These are phyloP conservation scores for Sprattus sprattus DNA, from an alignment of 2,113 vertebrate species.

Conservation along the genomic window DNA sequence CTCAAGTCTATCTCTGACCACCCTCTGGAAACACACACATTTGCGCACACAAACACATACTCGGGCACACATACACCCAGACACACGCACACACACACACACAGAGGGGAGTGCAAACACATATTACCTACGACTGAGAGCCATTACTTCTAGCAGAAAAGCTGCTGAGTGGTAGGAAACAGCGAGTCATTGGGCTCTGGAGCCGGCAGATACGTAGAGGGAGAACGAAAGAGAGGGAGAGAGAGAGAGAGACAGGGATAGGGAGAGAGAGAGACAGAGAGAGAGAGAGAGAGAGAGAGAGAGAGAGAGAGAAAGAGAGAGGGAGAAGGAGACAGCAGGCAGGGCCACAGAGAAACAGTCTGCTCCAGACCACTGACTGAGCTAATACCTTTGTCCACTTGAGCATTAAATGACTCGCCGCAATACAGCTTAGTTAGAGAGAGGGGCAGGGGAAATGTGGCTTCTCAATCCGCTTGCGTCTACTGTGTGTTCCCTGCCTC, in stretches of 20 bases:
- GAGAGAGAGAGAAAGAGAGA: conserved; percentile 41
- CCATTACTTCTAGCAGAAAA: conserved; percentile 49
- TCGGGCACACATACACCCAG: background rate
- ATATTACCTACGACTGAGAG: conserved; percentile 30
- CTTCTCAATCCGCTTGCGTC: conserved; percentile 64
- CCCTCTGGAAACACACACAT: background rate
- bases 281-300: conserved; percentile 60
- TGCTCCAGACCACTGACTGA: conserved; percentile 77
- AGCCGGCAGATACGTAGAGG: conserved; percentile 10
- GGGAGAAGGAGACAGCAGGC: conserved; percentile 63
- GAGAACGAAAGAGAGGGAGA: background rate
- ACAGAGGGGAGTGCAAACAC: conserved; percentile 9
- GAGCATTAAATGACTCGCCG: conserved; percentile 81
- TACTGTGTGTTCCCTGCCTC: conserved; percentile 33
- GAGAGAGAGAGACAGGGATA: conserved; percentile 22
- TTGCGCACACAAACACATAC: background rate
- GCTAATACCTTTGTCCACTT: conserved; percentile 85
- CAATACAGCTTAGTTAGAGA: conserved; percentile 80
- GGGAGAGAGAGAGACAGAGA: conserved; percentile 20
- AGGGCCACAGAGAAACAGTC: conserved; percentile 72
- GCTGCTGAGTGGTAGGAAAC: conserved; percentile 51
- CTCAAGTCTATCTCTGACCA: background rate
- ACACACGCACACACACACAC: conserved; percentile 38
- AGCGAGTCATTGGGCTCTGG: conserved; percentile 32
- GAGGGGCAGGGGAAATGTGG: conserved; percentile 64